Evolutionary conservation across 2,797 vertebrate genomes (phyloP).

Genomic region (Urocyon cinereoargenteus): DNA sequence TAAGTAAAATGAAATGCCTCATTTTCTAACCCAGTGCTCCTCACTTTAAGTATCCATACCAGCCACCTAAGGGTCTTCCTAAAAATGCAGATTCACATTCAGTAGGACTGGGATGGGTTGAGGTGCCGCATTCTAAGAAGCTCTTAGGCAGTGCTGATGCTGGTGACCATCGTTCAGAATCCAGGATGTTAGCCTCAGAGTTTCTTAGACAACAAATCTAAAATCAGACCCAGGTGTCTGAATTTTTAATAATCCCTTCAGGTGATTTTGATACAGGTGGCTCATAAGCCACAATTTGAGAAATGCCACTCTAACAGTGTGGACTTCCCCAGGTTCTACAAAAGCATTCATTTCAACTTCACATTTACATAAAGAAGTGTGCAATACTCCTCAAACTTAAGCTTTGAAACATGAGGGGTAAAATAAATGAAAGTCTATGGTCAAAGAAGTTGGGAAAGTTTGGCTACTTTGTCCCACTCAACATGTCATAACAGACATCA

Average conservation of each 20-base stretch:
- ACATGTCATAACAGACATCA: background rate
- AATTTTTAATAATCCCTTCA: background rate
- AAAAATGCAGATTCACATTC: background rate
- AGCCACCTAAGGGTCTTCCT: background rate
- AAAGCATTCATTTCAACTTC: background rate
- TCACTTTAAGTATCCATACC: background rate
- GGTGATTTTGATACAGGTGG: background rate
- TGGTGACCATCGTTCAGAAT: background rate
- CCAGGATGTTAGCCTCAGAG: background rate
- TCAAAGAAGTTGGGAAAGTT: background rate
- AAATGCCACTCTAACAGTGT: background rate
- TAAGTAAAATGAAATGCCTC: background rate
- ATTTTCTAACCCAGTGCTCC: background rate
- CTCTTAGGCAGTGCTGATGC: background rate
- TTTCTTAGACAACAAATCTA: background rate
- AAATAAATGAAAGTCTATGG: background rate
- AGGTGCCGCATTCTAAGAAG: background rate
- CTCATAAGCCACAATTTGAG: background rate
- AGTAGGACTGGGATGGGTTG: background rate
- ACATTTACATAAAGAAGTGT: background rate
- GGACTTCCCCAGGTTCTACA: background rate
- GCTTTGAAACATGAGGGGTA: background rate
- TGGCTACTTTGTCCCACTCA: background rate
- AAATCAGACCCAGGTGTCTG: background rate
- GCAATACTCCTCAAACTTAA: background rate